Evolutionary conservation across 2,113 vertebrate genomes (phyloP).

Genomic region (Lanius ludovicianus): DNA sequence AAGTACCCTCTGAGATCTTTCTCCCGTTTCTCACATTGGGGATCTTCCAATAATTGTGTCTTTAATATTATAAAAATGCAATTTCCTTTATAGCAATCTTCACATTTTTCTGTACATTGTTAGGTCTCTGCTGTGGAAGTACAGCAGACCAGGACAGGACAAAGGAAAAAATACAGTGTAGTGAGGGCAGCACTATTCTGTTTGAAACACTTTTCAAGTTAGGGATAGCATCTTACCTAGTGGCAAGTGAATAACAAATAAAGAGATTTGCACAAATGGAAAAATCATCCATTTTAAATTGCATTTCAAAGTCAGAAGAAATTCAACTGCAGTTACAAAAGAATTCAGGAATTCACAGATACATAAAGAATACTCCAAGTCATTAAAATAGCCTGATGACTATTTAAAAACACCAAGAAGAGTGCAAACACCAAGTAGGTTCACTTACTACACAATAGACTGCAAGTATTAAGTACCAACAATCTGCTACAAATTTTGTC

Average conservation of each 20-base stretch:
- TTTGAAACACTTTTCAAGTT: neutral
- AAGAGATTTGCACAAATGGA: neutral
- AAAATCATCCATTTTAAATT: neutral
- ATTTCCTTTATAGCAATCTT: neutral
- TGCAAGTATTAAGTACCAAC: neutral
- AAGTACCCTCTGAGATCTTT: neutral
- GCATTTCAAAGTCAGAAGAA: neutral
- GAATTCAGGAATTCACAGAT: neutral
- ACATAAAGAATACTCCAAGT: neutral
- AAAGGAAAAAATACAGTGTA: neutral
- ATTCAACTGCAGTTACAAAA: neutral
- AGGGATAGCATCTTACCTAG: neutral
- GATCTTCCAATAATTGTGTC: neutral
- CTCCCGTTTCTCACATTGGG: neutral
- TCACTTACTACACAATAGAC: neutral
- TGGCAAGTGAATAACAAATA: neutral
- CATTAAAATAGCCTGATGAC: neutral
- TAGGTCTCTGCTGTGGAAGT: neutral
- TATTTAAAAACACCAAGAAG: neutral
- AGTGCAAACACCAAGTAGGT: neutral
- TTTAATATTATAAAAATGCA: neutral
- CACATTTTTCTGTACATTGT: neutral
- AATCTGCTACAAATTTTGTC: neutral
- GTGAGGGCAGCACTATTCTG: neutral
- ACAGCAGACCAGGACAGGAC: neutral